phyloP scores from a whole-genome alignment of 2,888 invertebrate genomes.

The Heliconius ethilla region DNA sequence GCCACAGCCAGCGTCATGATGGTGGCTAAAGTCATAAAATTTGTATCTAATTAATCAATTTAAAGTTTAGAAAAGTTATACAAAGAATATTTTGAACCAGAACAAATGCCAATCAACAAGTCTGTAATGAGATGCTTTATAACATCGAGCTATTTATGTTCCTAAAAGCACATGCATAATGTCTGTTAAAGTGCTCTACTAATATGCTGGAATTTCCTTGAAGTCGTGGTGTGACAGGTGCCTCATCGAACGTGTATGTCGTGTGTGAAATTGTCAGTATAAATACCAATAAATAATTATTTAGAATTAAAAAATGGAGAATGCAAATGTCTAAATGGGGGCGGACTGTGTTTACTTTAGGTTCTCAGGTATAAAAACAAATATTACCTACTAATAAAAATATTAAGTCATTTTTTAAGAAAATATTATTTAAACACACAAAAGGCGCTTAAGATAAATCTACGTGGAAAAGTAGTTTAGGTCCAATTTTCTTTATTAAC shows the following conservation, averaged over 20 bases:
- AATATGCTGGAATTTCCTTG: background rate
- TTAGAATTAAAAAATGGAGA: no score
- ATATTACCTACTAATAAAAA: no score
- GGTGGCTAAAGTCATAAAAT: no score
- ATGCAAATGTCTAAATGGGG: no score
- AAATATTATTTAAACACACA: background rate
- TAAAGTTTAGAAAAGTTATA: background rate
- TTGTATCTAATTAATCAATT: background rate
- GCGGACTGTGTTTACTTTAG: background rate
- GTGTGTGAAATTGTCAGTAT: no score
- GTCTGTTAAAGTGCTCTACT: background rate
- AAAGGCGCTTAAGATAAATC: background rate
- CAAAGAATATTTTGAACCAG: background rate
- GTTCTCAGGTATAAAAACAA: background rate
- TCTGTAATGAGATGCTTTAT: conserved; percentile 22
- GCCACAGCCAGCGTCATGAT: no score
- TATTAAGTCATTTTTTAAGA: background rate
- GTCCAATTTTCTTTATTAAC: no score
- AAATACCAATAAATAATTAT: background rate
- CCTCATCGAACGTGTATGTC: background rate
- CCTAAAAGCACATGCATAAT: background rate
- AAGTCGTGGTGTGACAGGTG: background rate
- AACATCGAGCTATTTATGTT: conserved; percentile 20
- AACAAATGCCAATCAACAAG: conserved; percentile 14
- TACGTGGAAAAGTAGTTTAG: no score